Conservation (phyloP, 2,888 invertebrate species). For the Arctia plantaginis region DNA sequence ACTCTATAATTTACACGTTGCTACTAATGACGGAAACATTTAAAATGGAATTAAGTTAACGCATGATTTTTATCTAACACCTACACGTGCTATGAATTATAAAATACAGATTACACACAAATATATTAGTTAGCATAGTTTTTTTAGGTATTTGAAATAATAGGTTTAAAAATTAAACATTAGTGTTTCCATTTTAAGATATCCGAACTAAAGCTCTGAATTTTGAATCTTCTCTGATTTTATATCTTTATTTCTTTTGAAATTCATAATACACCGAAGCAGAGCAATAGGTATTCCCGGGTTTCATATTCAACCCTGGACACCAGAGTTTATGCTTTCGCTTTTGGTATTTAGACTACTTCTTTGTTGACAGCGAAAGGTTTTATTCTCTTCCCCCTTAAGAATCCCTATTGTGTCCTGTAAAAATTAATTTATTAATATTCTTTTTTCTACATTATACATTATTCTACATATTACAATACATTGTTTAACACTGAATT, state of each 20-base stretch:
- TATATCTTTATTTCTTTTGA: background rate
- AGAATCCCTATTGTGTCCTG: background rate
- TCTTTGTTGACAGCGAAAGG: background rate
- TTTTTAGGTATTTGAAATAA: background rate
- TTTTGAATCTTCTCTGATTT: background rate
- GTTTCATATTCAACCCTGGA: background rate
- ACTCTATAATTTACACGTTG: background rate
- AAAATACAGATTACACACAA: background rate
- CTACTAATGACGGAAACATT: constrained; percentile 26
- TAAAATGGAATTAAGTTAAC: constrained; percentile 24
- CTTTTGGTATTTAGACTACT: background rate
- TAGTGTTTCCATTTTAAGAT: background rate
- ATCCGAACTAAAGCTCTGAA: background rate
- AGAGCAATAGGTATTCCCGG: background rate
- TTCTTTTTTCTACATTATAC: background rate
- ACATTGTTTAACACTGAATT: background rate
- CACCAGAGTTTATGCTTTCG: background rate
- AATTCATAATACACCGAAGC: background rate
- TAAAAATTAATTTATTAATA: background rate
- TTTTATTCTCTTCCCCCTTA: background rate
- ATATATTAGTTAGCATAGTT: background rate
- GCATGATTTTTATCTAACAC: constrained; percentile 30
- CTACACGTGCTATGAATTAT: constrained; percentile 30
- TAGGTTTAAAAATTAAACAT: background rate
- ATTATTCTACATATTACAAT: background rate